These are phyloP conservation scores for Uropsilus gracilis DNA, from an alignment of 2,113 vertebrate species.

Conservation along the genomic window DNA sequence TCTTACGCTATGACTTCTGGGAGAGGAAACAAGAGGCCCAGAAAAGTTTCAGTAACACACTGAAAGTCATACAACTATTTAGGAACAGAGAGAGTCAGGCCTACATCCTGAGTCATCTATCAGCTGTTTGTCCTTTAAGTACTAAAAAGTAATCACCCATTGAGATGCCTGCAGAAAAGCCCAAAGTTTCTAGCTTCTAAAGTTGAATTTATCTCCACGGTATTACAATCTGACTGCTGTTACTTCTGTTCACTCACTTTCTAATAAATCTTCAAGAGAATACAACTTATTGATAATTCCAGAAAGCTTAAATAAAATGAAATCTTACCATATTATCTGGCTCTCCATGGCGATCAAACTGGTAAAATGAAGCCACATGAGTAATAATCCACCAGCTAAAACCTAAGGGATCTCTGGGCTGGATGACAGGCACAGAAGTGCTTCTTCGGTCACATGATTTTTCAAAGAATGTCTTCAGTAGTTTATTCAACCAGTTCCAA, in stretches of 20 bases:
- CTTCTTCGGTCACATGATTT: slow-evolving; percentile 70
- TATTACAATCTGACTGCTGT: background rate
- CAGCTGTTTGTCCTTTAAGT: slow-evolving; percentile 1
- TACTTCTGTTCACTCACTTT: slow-evolving; percentile 1
- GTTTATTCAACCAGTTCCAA: slow-evolving; percentile 91
- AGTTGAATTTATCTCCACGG: background rate
- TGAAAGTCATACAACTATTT: background rate
- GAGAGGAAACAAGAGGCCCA: background rate
- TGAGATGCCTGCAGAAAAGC: background rate
- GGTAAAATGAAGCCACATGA: slow-evolving; percentile 91
- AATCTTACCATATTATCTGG: slow-evolving; percentile 88
- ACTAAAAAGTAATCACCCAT: slow-evolving; percentile 29
- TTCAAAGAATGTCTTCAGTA: slow-evolving; percentile 86
- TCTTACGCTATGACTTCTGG: background rate
- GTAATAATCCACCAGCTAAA: slow-evolving; percentile 96
- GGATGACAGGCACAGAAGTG: slow-evolving; percentile 70
- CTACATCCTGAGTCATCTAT: background rate
- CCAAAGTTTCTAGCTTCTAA: background rate
- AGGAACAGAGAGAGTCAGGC: background rate
- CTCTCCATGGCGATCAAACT: slow-evolving; percentile 89
- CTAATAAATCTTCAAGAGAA: slow-evolving; percentile 1
- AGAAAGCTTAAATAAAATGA: slow-evolving; percentile 9
- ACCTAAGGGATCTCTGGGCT: slow-evolving; percentile 92
- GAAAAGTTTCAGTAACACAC: slow-evolving; percentile 21
- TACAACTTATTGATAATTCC: background rate